Evolutionary conservation across 2,888 invertebrate species (phyloP), one percentile per base, ranked within the genome.

Genomic region (Mesodorylaimus sp.): DNA sequence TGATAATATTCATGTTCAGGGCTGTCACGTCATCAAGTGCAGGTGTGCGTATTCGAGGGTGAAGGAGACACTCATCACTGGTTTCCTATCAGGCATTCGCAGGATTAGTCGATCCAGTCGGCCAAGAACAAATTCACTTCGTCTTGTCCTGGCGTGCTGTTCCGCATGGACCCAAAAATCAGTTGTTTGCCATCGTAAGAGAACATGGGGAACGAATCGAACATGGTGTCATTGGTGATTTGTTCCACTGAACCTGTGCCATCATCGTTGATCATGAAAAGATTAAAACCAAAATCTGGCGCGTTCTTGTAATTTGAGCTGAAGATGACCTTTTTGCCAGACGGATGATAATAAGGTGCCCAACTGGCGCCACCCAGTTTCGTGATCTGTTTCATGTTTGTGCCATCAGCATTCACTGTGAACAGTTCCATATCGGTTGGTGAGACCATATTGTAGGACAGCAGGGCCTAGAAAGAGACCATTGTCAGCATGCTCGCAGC

Each of bases 121-220:
- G 57, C 57, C 27, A 57, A 23, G 39, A 57, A 57, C 13, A 57
- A 45, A 50, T 57, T 57, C 48, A 57, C 36, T 21, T 59, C 58
- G 27, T 27, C 47, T 2, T 19, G 25, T 23, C 36, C 23, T n/a
- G n/a, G n/a, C 10, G 27, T 23, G 19, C 52, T 53, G 24, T 55
- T 54, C 7, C 57, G 23, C 3, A 50, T 48, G 29, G 55, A 55
- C 7, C 59, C 61, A 58, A 59, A 62, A 21, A 56, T 50, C 16
- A 57, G 39, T 25, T 60, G 55, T 26, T 54, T 61, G 24, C 61
- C 61, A 39, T 57, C 58, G 43, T 55, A 60, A 32, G 55, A 57
- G 53, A 59, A 58, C 61, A 62, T 62, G 13, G 61, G 56, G 47
- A 61, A 61, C n/a, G 60, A 53, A 48, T 60, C 58, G 57, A 62